phyloP scores from a whole-genome alignment of 2,797 vertebrate genomes.

The Choloepus didactylus region DNA sequence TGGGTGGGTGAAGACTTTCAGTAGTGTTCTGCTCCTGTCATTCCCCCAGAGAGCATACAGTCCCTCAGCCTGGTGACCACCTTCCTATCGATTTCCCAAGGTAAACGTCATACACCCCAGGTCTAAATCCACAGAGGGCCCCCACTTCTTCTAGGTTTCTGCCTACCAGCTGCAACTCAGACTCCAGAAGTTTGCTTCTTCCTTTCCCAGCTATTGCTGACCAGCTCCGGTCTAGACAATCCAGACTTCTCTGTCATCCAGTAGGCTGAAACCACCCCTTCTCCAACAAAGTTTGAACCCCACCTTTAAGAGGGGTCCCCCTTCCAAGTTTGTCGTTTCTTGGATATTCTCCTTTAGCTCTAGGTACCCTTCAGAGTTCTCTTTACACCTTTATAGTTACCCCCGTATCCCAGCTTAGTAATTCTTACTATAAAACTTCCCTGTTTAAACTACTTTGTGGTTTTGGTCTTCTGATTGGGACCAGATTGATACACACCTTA shows the following conservation, averaged over 20 bases:
- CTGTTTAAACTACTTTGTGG: not conserved
- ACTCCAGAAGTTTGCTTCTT: too few species aligned
- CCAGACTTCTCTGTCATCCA: not conserved
- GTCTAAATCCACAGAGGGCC: not conserved
- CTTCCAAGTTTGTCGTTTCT: not conserved
- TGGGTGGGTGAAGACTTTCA: not conserved
- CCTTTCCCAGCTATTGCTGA: not conserved
- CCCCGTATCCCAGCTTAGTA: not conserved
- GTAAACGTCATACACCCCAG: not conserved
- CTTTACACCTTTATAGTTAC: not conserved
- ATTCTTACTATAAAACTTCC: constrained; percentile 7
- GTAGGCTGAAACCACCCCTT: not conserved
- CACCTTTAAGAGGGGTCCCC: not conserved
- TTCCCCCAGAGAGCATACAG: not conserved
- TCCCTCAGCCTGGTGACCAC: not conserved
- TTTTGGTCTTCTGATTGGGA: not conserved
- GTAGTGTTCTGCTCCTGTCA: not conserved
- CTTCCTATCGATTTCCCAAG: not conserved
- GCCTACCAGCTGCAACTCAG: too few species aligned
- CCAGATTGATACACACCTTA: not conserved
- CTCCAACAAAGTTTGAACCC: not conserved
- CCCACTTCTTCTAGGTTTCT: not conserved
- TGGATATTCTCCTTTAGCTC: not conserved
- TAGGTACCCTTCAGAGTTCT: not conserved
- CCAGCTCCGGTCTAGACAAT: not conserved